phyloP scores from a whole-genome alignment of 2,113 vertebrate species.

The Tenebrosternarchus preto region DNA sequence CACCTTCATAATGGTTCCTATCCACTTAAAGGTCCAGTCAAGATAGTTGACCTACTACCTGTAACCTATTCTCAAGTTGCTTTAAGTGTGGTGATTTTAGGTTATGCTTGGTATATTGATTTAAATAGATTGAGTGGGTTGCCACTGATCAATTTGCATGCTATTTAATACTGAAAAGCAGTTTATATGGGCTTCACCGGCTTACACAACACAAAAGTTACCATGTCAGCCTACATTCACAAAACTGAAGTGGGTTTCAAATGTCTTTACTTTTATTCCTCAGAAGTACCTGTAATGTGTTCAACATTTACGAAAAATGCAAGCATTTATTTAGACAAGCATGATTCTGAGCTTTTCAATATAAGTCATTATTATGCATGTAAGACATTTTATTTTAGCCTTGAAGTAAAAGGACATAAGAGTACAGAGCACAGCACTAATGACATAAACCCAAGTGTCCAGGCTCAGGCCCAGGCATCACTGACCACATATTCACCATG shows the following conservation, averaged over 20 bases:
- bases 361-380: background rate
- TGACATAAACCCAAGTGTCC: too few relatives aligned
- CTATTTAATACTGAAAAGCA: constrained; percentile 5
- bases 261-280: background rate
- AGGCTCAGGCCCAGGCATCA: constrained; percentile 28
- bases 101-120: background rate
- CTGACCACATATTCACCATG: constrained; percentile 41
- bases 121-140: background rate
- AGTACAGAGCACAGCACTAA: background rate
- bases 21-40: background rate
- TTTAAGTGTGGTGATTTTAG: background rate
- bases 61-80: background rate
- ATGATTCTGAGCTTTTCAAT: background rate
- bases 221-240: background rate
- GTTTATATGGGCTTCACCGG: background rate
- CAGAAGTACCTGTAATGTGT: background rate
- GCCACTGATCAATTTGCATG: background rate
- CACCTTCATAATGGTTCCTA: background rate
- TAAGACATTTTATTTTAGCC: background rate
- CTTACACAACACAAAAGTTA: background rate
- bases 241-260: background rate
- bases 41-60: background rate
- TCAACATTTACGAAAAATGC: background rate
- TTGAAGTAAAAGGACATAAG: background rate
- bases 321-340: background rate